Conservation (phyloP, 2,888 invertebrate species). For the Protophormia terraenovae region DNA sequence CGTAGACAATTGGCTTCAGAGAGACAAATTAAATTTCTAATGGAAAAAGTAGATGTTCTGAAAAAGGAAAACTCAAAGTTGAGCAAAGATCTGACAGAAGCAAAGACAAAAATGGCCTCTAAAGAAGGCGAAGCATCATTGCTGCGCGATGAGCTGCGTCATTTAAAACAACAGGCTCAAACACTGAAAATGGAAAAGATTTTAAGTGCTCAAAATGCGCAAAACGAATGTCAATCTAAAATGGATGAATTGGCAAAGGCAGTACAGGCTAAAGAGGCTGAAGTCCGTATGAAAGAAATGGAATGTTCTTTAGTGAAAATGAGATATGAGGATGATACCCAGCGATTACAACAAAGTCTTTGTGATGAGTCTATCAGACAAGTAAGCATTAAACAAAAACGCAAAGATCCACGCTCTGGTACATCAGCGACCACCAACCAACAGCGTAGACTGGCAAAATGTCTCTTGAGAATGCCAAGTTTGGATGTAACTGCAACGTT, state of each 20-base stretch:
- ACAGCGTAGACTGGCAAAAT: constrained; percentile 45
- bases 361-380: constrained; percentile 56
- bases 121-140: constrained; percentile 78
- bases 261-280: constrained; percentile 75
- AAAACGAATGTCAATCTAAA: constrained; percentile 74
- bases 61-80: constrained; percentile 77
- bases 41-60: constrained; percentile 76
- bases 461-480: constrained; percentile 70
- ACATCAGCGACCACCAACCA: background rate
- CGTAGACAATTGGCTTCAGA: constrained; percentile 76
- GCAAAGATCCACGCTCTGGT: background rate
- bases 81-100: constrained; percentile 73
- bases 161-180: constrained; percentile 77
- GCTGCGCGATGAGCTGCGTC: constrained; percentile 77
- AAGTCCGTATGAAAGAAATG: constrained; percentile 74
- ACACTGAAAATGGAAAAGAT: constrained; percentile 76
- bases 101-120: constrained; percentile 72
- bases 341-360: constrained; percentile 69
- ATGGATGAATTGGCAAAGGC: constrained; percentile 75
- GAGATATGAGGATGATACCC: constrained; percentile 71
- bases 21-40: constrained; percentile 77
- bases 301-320: constrained; percentile 76
- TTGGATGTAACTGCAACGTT: constrained; percentile 65
- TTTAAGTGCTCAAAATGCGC: constrained; percentile 72
- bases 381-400: constrained; percentile 11